A percentile compares a stretch with the other conserved stretches of the same genome.
Conservation (phyloP, 1,140 invertebrate genomes). For the Platorchestia sp. region DNA sequence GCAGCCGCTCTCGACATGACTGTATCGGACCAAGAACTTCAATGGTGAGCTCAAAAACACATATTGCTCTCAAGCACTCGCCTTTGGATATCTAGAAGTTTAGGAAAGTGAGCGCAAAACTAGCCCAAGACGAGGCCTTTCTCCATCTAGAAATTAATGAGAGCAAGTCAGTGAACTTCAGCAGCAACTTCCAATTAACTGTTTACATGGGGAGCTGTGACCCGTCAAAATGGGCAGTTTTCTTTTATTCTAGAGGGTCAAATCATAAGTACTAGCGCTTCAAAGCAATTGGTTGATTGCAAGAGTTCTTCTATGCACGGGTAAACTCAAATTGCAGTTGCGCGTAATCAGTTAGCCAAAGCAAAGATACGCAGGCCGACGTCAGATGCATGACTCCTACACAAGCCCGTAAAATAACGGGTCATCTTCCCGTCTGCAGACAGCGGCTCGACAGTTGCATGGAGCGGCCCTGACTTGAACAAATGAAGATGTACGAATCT, state of each 20-base stretch:
- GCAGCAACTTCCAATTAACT: background rate
- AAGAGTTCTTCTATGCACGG: background rate
- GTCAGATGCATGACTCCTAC: background rate
- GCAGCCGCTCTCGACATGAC: background rate
- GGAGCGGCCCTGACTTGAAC: background rate
- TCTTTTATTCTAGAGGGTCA: background rate
- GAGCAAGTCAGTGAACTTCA: background rate
- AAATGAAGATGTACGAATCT: conserved; percentile 1
- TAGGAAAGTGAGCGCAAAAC: background rate
- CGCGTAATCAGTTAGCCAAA: background rate
- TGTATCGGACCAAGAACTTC: background rate
- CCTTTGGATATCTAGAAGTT: background rate
- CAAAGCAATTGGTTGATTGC: background rate
- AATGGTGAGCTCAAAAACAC: background rate
- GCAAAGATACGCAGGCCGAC: background rate
- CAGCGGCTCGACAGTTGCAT: background rate
- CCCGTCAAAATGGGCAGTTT: background rate
- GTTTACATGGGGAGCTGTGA: background rate
- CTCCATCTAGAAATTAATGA: background rate
- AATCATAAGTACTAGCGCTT: background rate
- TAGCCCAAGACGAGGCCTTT: background rate
- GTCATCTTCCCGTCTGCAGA: conserved; percentile 17
- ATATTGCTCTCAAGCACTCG: background rate
- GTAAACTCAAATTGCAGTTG: background rate
- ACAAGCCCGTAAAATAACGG: conserved; percentile 2